Evolutionary conservation across 2,888 invertebrate species (phyloP).

Genomic region (Amorpha juglandis): DNA sequence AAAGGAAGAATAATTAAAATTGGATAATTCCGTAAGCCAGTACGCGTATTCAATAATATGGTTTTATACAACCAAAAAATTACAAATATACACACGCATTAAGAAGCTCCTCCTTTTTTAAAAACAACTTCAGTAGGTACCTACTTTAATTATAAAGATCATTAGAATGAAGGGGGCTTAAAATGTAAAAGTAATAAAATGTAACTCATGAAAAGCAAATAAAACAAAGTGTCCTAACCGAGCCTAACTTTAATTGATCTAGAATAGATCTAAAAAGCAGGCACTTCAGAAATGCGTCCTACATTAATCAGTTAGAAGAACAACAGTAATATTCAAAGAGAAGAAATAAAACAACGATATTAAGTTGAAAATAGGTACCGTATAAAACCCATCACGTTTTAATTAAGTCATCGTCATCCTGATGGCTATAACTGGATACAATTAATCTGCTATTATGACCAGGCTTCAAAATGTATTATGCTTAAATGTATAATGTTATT

Average conservation of each 20-base stretch:
- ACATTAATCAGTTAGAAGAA: constrained; percentile 1
- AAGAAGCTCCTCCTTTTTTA: too few species aligned
- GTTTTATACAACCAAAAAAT: too few species aligned
- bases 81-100: too few species aligned
- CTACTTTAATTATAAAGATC: not conserved
- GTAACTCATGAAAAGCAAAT: not conserved
- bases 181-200: constrained; percentile 1
- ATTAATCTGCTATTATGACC: too few species aligned
- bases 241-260: not conserved
- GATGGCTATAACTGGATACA: not conserved
- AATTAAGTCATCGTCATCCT: constrained; percentile 3
- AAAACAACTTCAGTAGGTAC: too few species aligned
- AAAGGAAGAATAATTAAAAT: too few species aligned
- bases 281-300: not conserved
- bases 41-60: too few species aligned
- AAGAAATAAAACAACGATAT: not conserved
- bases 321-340: too few species aligned
- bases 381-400: not conserved
- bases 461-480: too few species aligned
- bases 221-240: not conserved
- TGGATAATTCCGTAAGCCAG: too few species aligned
- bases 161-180: not conserved
- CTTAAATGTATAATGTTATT: too few species aligned
- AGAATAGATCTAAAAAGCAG: not conserved
- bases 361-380: not conserved